A percentile compares a stretch with the other conserved stretches of the same genome.
Conservation (phyloP, 1,140 invertebrate genomes). For the Eriosoma lanigerum region DNA sequence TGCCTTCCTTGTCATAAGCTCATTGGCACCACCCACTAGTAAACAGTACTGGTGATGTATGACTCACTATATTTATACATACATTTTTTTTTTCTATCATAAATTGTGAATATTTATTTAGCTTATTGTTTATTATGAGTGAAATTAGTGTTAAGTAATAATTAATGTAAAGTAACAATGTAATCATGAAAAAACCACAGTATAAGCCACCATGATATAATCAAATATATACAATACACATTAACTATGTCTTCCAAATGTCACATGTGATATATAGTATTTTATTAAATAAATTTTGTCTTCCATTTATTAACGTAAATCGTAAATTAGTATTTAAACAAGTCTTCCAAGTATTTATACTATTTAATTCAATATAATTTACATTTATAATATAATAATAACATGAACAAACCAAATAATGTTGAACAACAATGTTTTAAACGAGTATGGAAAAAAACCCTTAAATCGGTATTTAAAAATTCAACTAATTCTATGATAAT, state of each 20-base stretch:
- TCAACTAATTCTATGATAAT: conserved; percentile 15
- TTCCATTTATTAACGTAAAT: conserved; percentile 29
- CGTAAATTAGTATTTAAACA: conserved; percentile 8
- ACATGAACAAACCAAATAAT: conserved; percentile 23
- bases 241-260: conserved; percentile 37
- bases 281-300: conserved; percentile 20
- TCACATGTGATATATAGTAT: conserved; percentile 35
- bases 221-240: neutral
- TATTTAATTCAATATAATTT: conserved; percentile 17
- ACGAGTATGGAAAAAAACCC: conserved; percentile 38
- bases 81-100: neutral
- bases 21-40: conserved; percentile 34
- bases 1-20: neutral
- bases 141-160: neutral
- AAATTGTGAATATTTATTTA: conserved; percentile 12
- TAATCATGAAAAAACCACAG: conserved; percentile 37
- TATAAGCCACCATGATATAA: conserved; percentile 40
- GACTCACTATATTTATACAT: conserved; percentile 10
- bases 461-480: conserved; percentile 28
- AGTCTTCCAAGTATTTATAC: conserved; percentile 41
- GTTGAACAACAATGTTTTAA: conserved; percentile 46
- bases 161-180: conserved; percentile 12
- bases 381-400: conserved; percentile 20
- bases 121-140: neutral
- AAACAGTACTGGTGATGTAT: conserved; percentile 20